Evolutionary conservation across 2,888 invertebrate species (phyloP).

Genomic region (Euspilapteryx auroguttella): DNA sequence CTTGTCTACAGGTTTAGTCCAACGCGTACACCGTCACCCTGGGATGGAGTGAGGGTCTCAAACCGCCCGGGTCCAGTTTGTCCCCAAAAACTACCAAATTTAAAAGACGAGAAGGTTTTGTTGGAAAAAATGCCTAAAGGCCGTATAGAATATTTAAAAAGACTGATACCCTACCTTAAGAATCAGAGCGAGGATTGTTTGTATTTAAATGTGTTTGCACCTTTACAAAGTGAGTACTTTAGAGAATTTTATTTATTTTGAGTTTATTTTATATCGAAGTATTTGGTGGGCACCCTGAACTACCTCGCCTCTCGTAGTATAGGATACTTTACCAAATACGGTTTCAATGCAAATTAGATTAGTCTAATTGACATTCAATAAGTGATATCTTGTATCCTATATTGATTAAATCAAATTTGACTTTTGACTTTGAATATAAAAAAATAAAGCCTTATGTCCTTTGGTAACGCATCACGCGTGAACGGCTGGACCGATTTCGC

Average conservation of each 20-base stretch:
- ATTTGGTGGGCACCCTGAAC: too few species aligned
- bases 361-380: too few species aligned
- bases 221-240: conserved; percentile 80
- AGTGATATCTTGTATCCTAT: too few species aligned
- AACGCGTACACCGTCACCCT: conserved; percentile 88
- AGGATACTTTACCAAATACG: too few species aligned
- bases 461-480: too few species aligned
- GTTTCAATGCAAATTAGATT: too few species aligned
- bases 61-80: conserved; percentile 86
- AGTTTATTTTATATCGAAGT: too few species aligned
- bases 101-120: conserved; percentile 80
- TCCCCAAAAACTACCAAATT: conserved; percentile 85
- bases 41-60: conserved; percentile 84
- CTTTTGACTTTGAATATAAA: too few species aligned
- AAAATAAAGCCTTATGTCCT: too few species aligned
- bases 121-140: conserved; percentile 88
- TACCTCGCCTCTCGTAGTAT: too few species aligned
- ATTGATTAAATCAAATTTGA: too few species aligned
- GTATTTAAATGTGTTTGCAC: conserved; percentile 95
- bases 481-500: too few species aligned
- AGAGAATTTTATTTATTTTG: conserved; percentile 6
- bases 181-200: conserved; percentile 98
- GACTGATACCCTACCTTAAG: conserved; percentile 85
- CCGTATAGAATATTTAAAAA: conserved; percentile 85
- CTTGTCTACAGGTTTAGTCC: conserved; percentile 85